These are phyloP conservation scores for Pangasius sanitwongsei DNA, from an alignment of 2,797 vertebrate genomes.

Conservation along the genomic window DNA sequence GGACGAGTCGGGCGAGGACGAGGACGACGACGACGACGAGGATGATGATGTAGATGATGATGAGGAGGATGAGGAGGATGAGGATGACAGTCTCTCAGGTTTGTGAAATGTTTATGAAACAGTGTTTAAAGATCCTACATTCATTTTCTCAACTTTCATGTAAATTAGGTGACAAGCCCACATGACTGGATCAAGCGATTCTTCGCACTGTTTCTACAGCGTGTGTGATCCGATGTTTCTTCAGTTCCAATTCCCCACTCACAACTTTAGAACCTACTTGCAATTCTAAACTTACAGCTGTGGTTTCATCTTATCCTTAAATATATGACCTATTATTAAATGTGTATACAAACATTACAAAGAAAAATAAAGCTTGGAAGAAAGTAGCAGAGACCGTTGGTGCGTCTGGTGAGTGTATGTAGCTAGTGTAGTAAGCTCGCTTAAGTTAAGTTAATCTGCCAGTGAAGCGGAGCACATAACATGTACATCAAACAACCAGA, in stretches of 20 bases:
- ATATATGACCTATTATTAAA: no score
- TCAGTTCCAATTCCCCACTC: background rate
- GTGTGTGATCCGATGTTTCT: no score
- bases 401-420: no score
- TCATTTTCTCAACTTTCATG: background rate
- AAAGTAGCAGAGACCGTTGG: no score
- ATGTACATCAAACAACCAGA: no score
- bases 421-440: no score
- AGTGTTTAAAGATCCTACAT: background rate
- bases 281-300: background rate
- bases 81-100: conserved; percentile 94
- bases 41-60: conserved; percentile 88
- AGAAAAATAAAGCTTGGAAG: no score
- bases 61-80: conserved; percentile 92
- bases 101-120: conserved; percentile 23
- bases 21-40: conserved; percentile 94
- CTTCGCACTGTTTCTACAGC: no score
- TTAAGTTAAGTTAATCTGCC: no score
- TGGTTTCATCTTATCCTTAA: background rate
- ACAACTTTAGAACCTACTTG: background rate
- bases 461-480: no score
- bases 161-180: background rate
- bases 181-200: background rate
- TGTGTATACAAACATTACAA: no score
- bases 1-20: conserved; percentile 94